These are phyloP conservation scores for Torymus tubicola DNA, from an alignment of 2,888 invertebrate genomes.

Conservation along the genomic window DNA sequence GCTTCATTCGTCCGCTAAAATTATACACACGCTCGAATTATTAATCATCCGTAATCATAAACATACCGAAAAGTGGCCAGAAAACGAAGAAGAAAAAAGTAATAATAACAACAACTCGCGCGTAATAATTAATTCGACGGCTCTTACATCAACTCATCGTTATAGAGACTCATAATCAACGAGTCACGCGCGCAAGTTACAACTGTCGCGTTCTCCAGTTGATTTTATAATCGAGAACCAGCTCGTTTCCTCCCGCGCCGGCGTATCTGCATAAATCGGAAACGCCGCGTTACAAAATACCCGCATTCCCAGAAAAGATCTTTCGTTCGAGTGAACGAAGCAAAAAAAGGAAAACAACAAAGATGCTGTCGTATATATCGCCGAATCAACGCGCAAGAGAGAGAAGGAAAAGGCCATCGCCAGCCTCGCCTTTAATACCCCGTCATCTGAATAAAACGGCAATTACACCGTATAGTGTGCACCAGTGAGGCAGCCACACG, in stretches of 20 bases:
- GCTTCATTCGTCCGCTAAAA: constrained; percentile 29
- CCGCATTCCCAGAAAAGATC: constrained; percentile 1
- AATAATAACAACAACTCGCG: too few species aligned
- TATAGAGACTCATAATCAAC: constrained; percentile 33
- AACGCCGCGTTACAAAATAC: constrained; percentile 28
- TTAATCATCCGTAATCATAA: constrained; percentile 37
- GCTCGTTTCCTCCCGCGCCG: constrained; percentile 49
- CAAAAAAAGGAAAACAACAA: background rate
- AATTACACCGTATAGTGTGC: constrained; percentile 53
- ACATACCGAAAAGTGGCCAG: background rate
- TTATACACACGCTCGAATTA: constrained; percentile 31
- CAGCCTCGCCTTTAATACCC: constrained; percentile 28
- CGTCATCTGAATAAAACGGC: constrained; percentile 47
- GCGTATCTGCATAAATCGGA: constrained; percentile 28
- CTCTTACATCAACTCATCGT: constrained; percentile 39
- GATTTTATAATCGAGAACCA: constrained; percentile 37
- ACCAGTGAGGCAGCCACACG: too few species aligned
- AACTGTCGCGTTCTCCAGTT: background rate
- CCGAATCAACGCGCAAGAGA: background rate
- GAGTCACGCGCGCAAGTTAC: background rate
- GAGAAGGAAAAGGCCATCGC: background rate
- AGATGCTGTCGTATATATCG: background rate
- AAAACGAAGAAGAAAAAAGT: background rate
- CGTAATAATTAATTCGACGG: constrained; percentile 42
- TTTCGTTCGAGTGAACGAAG: background rate